These are phyloP conservation scores for Xiphophorus birchmanni DNA, from an alignment of 2,797 vertebrate genomes.

Conservation along the genomic window DNA sequence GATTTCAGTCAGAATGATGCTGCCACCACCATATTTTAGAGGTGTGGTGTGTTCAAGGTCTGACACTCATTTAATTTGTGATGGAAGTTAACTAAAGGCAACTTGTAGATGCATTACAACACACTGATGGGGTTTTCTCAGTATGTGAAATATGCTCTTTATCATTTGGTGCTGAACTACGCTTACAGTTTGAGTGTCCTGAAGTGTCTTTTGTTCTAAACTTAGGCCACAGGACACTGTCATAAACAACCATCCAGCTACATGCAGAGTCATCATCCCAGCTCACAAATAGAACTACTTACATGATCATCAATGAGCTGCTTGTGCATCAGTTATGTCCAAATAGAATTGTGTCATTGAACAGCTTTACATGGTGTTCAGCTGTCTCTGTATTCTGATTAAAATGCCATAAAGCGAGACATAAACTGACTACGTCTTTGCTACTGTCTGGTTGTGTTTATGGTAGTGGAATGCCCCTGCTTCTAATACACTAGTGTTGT, in stretches of 20 bases:
- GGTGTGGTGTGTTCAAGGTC: not conserved
- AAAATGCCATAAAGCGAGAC: not conserved
- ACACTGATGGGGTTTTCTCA: not conserved
- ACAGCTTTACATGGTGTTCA: not conserved
- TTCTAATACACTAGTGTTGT: not conserved
- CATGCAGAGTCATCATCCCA: not conserved
- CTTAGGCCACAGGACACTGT: not conserved
- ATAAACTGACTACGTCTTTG: not conserved
- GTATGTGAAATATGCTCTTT: not conserved
- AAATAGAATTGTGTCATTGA: not conserved
- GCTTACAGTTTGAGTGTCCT: not conserved
- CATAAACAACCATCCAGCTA: not conserved
- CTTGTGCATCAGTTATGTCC: not conserved
- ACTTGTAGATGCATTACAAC: not conserved
- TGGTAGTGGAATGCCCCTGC: not conserved
- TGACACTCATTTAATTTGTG: not conserved
- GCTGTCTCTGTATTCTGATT: not conserved
- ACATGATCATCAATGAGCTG: not conserved
- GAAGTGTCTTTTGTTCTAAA: not conserved
- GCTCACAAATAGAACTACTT: not conserved
- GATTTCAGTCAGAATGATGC: not conserved
- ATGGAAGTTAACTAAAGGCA: not conserved
- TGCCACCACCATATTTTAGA: not conserved
- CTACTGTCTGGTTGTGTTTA: not conserved
- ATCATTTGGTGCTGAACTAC: not conserved